Evolutionary conservation across 2,888 invertebrate species (phyloP).

Genomic region (Morpho deidamia): DNA sequence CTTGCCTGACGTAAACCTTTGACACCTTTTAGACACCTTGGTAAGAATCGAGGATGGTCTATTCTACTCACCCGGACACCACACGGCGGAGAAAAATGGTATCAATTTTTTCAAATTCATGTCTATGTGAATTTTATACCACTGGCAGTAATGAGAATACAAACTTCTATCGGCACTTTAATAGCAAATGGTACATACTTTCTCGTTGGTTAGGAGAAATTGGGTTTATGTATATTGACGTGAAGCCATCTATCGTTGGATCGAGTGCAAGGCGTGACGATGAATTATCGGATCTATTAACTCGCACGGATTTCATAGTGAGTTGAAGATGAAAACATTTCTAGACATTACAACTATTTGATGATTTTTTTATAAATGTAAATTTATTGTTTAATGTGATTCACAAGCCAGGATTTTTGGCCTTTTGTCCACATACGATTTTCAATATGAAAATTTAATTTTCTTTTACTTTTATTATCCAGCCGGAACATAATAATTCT

Average conservation of each 20-base stretch:
- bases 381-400: neutral
- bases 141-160: neutral
- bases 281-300: slow-evolving; percentile 76
- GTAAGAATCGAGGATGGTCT: too few species aligned
- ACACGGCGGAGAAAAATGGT: too few species aligned
- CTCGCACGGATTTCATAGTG: slow-evolving; percentile 61
- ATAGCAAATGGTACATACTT: neutral
- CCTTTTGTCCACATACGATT: too few species aligned
- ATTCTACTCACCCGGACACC: too few species aligned
- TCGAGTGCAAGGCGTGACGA: slow-evolving; percentile 61
- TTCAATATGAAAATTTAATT: too few species aligned
- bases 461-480: too few species aligned
- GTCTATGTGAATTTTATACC: neutral
- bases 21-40: too few species aligned
- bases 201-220: slow-evolving; percentile 14
- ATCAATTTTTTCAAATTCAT: too few species aligned
- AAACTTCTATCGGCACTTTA: neutral
- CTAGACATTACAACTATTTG: slow-evolving; percentile 7
- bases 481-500: too few species aligned
- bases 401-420: neutral
- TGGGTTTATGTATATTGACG: slow-evolving; percentile 23
- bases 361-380: neutral
- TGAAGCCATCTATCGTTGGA: slow-evolving; percentile 58
- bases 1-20: too few species aligned
- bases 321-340: slow-evolving; percentile 8